Conservation (phyloP, 2,113 vertebrate genomes). For the Chaetorhynchus papuensis region DNA sequence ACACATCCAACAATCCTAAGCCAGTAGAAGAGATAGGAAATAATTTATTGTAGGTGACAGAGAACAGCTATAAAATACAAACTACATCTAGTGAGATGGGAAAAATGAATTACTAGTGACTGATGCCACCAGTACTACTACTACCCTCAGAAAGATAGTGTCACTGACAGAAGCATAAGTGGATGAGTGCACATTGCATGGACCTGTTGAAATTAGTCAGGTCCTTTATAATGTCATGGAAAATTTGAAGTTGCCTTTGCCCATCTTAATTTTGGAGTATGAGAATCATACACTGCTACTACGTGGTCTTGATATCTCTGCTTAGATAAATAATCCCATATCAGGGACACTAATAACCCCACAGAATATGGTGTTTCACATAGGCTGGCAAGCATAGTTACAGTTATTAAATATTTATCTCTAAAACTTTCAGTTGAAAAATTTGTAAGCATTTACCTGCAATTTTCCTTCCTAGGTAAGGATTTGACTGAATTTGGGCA, state of each 20-base stretch:
- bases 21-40: neutral
- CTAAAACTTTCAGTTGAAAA: neutral
- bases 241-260: neutral
- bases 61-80: slow-evolving; percentile 39
- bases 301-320: neutral
- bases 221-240: neutral
- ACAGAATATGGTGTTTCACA: neutral
- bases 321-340: neutral
- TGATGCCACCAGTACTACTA: neutral
- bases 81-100: neutral
- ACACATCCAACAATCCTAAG: neutral
- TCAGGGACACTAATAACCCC: neutral
- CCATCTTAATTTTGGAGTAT: neutral
- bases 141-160: neutral
- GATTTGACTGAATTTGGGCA: neutral
- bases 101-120: neutral
- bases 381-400: neutral
- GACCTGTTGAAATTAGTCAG: neutral
- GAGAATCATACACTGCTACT: neutral
- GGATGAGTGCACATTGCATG: neutral
- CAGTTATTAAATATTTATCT: neutral
- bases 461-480: neutral
- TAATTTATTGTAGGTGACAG: slow-evolving; percentile 46
- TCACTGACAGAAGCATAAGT: neutral
- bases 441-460: neutral